phyloP scores from a whole-genome alignment of 1,140 invertebrate genomes.

The Drosophila miranda region DNA sequence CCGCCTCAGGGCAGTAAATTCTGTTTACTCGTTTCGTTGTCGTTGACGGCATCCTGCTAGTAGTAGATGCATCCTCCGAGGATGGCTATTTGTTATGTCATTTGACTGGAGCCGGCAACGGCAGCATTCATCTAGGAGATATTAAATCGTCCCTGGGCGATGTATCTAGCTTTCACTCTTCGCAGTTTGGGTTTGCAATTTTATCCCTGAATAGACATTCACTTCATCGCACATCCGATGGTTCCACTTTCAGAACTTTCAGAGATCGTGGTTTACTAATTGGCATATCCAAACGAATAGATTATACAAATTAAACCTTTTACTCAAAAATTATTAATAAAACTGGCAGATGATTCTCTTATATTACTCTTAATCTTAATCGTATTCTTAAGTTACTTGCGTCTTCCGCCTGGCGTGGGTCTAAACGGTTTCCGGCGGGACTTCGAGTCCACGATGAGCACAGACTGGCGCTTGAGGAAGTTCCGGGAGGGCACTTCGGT shows the following conservation, averaged over 20 bases:
- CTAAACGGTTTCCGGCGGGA: constrained; percentile 89
- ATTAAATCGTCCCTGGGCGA: constrained; percentile 59
- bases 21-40: constrained; percentile 61
- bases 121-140: constrained; percentile 41
- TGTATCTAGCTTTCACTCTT: constrained; percentile 12
- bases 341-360: background rate
- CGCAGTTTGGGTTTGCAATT: constrained; percentile 5
- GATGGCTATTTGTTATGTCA: constrained; percentile 74
- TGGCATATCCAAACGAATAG: too few species aligned
- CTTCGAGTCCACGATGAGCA: constrained; percentile 92
- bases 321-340: background rate
- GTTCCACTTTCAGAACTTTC: background rate
- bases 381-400: constrained; percentile 40
- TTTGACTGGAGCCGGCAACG: constrained; percentile 60
- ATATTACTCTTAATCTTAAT: background rate
- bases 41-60: constrained; percentile 25
- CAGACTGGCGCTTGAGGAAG: constrained; percentile 91
- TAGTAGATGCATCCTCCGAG: constrained; percentile 45
- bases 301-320: background rate
- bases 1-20: constrained; percentile 64
- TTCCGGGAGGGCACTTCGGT: constrained; percentile 91
- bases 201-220: constrained; percentile 13
- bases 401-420: constrained; percentile 62
- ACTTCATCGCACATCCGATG: too few species aligned
- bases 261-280: too few species aligned